Base-by-base conservation (phyloP, 1,140 invertebrate species). In the Drepana arcuata region DNA sequence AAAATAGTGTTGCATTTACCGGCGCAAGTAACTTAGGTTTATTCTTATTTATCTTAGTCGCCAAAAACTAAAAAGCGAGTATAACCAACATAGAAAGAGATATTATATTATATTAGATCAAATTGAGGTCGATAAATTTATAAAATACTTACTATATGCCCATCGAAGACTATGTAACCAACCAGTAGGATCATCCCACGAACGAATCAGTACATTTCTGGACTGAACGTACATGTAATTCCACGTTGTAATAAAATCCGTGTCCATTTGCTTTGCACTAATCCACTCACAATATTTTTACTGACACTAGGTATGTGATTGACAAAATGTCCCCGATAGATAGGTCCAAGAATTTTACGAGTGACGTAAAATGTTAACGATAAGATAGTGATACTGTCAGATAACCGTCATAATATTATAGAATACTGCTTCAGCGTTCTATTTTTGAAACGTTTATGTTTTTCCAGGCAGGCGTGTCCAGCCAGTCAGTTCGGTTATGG, bases 191-290 rank as follows among this genome's bases (percentile, higher is more conserved):
- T 42, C 31, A 41, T 81, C 69, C 31, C 54, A 58, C 9, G 67
- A 72, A 1, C 71, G 60, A 13, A 81, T 68, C 0, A 75, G 7
- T 11, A 27, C 37, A 45, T 81, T 81, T 15, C 73, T 59, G 3
- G 51, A 29, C n/a, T 51, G 42, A 13, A 37, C 30, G 15, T 80
- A 80, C 10, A 72, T 23, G 41, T 38, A 70, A 61, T 74, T 55
- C 14, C 42, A 65, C 10, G 44, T 26, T 15, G 41, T 14, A 15
- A 69, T 13, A 4, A 70, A 33, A 26, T 74, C 70, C 37, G 31
- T 34, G 59, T 61, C 60, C 73, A 79, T 79, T 46, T 23, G 55
- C 18, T 9, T 21, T 9, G 9, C 18, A 21, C 18, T 9, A 21
- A 5, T 5, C 4, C 4, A 21, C 4, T 21, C 18, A 21, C 18